Base-by-base conservation (phyloP, 2,888 invertebrate species). In the Acronicta psi region DNA sequence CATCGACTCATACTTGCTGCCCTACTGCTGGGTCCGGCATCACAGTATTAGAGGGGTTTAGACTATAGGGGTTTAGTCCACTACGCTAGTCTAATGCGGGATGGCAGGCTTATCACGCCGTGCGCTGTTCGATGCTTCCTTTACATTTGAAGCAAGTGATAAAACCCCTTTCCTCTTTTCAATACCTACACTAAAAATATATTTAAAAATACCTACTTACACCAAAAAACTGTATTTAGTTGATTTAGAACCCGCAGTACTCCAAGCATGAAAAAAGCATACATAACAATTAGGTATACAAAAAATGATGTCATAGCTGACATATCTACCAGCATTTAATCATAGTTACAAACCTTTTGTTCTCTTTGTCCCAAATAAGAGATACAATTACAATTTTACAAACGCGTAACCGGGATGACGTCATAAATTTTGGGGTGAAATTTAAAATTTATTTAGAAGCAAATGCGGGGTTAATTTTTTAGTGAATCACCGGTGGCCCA, bases 361-460 rank as follows among this genome's bases (percentile, higher is more conserved):
- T 80, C 84, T 81, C 83, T 83, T 87, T 86, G 85, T 88, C 79
- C 84, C 81, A 82, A 85, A 75, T 75, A 87, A 85, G 82, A 87
- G 83, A 88, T 85, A 88, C 87, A 88, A 89, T 90, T 88, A 90
- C 86, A 83, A 65, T 65, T 64, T 65, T 42, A 67, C 73, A 59
- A 82, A 73, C 79, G 78, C 73, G 77, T 71, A 62, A 43, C 61
- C 70, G 84, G 85, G 83, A 74, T 81, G 80, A 75, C 73, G 69
- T 68, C 83, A 81, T 91, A 90, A 90, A 91, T 92, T 87, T 87
- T 62, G 68, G 71, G 81, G 84, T 81, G 79, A 88, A 77, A 90
- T 90, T 86, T 86, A 83, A 88, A 89, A 91, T 90, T 89, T 91
- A 91, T 90, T 88, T 86, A 84, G 82, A 85, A 83, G 82, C 86